phyloP scores from a whole-genome alignment of 2,797 vertebrate species.

The Oophaga sylvatica region DNA sequence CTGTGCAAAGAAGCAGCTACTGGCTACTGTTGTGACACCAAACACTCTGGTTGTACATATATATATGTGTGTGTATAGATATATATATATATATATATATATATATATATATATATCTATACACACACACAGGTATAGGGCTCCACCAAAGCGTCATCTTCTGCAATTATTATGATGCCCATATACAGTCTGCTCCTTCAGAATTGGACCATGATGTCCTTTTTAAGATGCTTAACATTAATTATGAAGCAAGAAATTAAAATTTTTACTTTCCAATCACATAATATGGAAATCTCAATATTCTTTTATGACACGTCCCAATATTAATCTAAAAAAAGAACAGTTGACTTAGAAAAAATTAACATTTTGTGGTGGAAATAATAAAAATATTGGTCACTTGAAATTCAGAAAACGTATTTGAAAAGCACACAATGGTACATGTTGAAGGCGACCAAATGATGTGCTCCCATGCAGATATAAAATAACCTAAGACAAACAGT shows the following conservation, averaged over 20 bases:
- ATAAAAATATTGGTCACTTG: neutral
- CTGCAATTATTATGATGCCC: neutral
- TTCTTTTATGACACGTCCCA: neutral
- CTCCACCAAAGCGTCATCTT: neutral
- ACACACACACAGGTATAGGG: neutral
- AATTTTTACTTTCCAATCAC: neutral
- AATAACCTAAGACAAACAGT: constrained; percentile 60
- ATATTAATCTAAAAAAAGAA: neutral
- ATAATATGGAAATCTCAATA: neutral
- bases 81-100: neutral
- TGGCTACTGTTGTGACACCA: constrained; percentile 73
- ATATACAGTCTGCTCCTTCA: neutral
- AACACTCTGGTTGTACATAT: neutral
- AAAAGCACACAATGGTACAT: neutral
- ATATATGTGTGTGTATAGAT: neutral
- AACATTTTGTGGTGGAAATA: neutral
- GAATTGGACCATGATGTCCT: no score
- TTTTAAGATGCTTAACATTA: neutral
- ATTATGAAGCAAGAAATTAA: neutral
- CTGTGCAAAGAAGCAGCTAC: constrained; percentile 83
- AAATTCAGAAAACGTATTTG: neutral
- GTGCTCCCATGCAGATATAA: constrained; percentile 37
- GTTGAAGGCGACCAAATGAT: constrained; percentile 40
- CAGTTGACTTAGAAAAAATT: neutral
- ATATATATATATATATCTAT: neutral